phyloP scores from a whole-genome alignment of 2,113 vertebrate genomes.

The Nicator chloris region DNA sequence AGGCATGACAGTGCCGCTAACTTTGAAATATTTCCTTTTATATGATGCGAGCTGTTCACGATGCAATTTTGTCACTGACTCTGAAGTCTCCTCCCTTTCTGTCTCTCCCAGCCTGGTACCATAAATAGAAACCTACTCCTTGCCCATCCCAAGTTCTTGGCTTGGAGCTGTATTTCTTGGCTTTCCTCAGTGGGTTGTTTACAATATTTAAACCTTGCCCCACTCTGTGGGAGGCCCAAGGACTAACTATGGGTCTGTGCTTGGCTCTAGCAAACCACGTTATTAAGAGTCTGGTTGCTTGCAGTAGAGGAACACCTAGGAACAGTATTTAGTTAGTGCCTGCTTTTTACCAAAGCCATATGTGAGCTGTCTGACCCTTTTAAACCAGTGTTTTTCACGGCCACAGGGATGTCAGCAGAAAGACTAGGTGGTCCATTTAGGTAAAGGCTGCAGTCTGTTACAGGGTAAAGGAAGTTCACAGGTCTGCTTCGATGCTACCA shows the following conservation, averaged over 20 bases:
- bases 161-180: constrained; percentile 28
- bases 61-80: neutral
- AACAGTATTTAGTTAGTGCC: constrained; percentile 5
- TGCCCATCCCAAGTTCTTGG: constrained; percentile 17
- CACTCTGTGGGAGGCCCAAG: constrained; percentile 44
- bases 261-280: neutral
- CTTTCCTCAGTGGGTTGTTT: constrained; percentile 24
- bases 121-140: constrained; percentile 42
- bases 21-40: neutral
- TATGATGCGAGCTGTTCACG: neutral
- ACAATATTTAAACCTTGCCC: neutral
- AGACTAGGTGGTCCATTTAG: constrained; percentile 27
- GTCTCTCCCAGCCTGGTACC: neutral
- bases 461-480: neutral
- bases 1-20: neutral
- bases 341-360: constrained; percentile 4
- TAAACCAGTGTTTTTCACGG: neutral
- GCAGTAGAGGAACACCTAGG: constrained; percentile 33
- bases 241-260: neutral
- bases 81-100: neutral
- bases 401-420: neutral
- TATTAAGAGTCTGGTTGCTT: constrained; percentile 36
- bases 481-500: neutral
- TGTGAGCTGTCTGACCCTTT: neutral
- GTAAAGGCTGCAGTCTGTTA: neutral